Evolutionary conservation across 2,888 invertebrate genomes (phyloP).

Genomic region (Cremastobaeus sp.): DNA sequence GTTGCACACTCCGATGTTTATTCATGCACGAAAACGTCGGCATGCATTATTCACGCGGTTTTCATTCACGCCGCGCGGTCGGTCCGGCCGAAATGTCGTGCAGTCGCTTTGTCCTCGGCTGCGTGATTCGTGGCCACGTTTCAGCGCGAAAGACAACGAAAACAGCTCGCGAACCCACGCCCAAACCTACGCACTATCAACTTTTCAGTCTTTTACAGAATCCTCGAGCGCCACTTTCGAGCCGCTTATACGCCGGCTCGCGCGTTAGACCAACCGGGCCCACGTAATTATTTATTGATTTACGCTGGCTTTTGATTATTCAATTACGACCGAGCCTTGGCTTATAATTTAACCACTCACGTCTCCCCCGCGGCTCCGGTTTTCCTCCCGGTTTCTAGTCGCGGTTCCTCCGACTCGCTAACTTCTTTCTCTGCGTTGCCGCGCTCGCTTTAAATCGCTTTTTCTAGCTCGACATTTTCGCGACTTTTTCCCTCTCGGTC

Average conservation of each 20-base stretch:
- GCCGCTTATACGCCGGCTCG: conserved; percentile 32
- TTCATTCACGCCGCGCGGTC: conserved; percentile 29
- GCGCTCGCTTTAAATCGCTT: conserved; percentile 19
- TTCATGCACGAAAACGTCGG: conserved; percentile 37
- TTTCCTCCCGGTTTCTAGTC: too few species aligned
- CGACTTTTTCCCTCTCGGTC: conserved; percentile 36
- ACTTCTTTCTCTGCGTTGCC: too few species aligned
- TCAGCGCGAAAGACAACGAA: conserved; percentile 25
- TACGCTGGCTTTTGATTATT: conserved; percentile 33
- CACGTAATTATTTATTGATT: conserved; percentile 43
- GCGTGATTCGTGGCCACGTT: conserved; percentile 24
- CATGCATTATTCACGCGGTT: conserved; percentile 42
- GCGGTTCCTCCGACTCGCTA: too few species aligned
- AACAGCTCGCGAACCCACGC: conserved; percentile 45
- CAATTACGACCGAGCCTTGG: conserved; percentile 11
- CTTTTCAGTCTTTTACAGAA: conserved; percentile 41
- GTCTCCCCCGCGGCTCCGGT: too few species aligned
- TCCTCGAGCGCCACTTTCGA: conserved; percentile 39
- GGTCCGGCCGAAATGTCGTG: too few species aligned
- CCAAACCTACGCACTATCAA: conserved; percentile 43
- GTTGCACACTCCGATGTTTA: conserved; percentile 47
- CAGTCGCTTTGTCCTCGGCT: conserved; percentile 20
- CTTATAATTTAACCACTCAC: too few species aligned
- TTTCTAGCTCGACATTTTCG: conserved; percentile 12
- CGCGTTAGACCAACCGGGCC: conserved; percentile 27